Evolutionary conservation across 2,797 vertebrate genomes (phyloP).

Genomic region (Lycodopsis pacificus): DNA sequence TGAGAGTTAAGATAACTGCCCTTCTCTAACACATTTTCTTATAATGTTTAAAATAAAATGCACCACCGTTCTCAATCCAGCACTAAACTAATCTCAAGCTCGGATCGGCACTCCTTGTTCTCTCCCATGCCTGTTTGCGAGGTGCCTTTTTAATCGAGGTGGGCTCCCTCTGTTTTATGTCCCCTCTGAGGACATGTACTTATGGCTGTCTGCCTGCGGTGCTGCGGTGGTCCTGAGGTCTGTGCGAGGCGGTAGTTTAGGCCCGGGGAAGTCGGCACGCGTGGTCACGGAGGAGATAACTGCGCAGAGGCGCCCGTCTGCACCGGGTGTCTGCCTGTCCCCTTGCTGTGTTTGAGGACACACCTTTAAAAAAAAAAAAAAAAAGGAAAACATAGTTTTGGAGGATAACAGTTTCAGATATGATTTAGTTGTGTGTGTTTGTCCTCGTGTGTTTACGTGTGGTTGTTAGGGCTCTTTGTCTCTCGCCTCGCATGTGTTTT

Average conservation of each 20-base stretch:
- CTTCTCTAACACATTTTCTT: background rate
- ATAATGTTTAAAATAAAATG: conserved; percentile 1
- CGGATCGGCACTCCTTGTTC: background rate
- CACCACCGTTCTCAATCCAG: background rate
- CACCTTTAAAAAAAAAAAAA: conserved; percentile 48
- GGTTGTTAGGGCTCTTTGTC: conserved; percentile 65
- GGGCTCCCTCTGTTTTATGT: conserved; percentile 69
- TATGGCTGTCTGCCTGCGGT: conserved; percentile 78
- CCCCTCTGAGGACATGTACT: conserved; percentile 72
- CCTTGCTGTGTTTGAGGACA: conserved; percentile 37
- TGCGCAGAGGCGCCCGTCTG: conserved; percentile 66
- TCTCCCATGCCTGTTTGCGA: conserved; percentile 46
- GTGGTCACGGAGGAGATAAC: conserved; percentile 73
- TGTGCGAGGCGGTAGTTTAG: conserved; percentile 73
- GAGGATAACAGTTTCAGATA: conserved; percentile 63
- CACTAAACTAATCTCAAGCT: conserved; percentile 7
- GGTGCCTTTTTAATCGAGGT: conserved; percentile 61
- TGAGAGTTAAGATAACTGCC: background rate
- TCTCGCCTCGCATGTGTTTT: conserved; percentile 60
- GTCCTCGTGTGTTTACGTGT: conserved; percentile 27
- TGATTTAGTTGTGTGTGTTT: conserved; percentile 58
- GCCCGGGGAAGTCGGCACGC: conserved; percentile 53
- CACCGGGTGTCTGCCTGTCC: conserved; percentile 44
- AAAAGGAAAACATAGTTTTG: conserved; percentile 56
- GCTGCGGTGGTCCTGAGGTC: conserved; percentile 78